phyloP scores from a whole-genome alignment of 1,140 invertebrate genomes.

The Drosophila equinoxialis region DNA sequence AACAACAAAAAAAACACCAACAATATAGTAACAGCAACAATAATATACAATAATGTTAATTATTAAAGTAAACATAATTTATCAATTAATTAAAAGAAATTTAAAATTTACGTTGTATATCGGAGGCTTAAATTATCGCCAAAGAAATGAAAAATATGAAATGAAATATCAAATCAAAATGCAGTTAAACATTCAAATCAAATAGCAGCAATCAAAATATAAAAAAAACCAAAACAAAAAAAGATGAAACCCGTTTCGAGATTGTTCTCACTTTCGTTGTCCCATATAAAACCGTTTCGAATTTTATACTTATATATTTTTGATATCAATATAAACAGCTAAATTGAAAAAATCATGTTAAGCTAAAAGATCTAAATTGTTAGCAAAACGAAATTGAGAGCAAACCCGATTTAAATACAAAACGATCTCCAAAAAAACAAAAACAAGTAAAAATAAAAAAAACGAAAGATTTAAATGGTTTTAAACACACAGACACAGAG shows the following conservation, averaged over 20 bases:
- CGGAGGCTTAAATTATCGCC: slow-evolving; percentile 83
- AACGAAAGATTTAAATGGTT: slow-evolving; percentile 49
- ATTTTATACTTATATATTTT: background rate
- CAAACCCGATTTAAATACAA: slow-evolving; percentile 33
- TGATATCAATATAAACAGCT: background rate
- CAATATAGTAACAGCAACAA: slow-evolving; percentile 55
- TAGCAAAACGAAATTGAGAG: background rate
- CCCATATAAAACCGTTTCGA: background rate
- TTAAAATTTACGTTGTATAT: slow-evolving; percentile 79
- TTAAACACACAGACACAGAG: slow-evolving; percentile 34
- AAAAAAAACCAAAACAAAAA: slow-evolving; percentile 12
- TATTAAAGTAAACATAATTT: slow-evolving; percentile 61
- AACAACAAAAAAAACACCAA: background rate
- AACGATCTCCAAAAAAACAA: slow-evolving; percentile 68
- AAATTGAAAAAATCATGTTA: background rate
- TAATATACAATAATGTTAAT: slow-evolving; percentile 54
- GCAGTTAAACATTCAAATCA: slow-evolving; percentile 46
- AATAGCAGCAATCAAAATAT: slow-evolving; percentile 39
- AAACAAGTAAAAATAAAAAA: background rate
- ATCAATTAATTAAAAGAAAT: slow-evolving; percentile 62
- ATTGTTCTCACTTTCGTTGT: slow-evolving; percentile 5
- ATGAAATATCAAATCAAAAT: slow-evolving; percentile 40
- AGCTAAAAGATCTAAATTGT: background rate
- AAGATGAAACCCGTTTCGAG: background rate
- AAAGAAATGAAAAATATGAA: slow-evolving; percentile 67